Evolutionary conservation across 1,140 invertebrate species (phyloP), one percentile per base, ranked within the genome.

Genomic region (Pararge aegeria): DNA sequence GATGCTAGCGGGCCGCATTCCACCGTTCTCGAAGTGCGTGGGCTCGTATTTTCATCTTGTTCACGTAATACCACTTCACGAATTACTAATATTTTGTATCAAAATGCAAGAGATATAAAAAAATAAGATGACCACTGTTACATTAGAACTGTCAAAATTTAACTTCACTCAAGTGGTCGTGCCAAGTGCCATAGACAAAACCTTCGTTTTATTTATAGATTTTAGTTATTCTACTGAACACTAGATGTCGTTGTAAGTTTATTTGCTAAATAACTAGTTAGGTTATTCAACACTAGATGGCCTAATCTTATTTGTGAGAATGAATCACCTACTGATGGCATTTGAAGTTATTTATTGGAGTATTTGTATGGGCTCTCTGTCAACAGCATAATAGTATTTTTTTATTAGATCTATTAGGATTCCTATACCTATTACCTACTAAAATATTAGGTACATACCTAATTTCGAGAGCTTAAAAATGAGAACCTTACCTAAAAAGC

Each of bases 11-110:
- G 75, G 64, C 73, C 75, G 78, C 80, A 87, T 87, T 84, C 85
- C 85, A 89, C 79, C 77, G 75, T 87, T 83, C 80, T 72, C 80
- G 80, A 77, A 78, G 67, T 87, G 85, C 83, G 85, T 88, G 83
- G 85, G 85, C 66, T 81, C 78, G 74, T 80, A 88, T 88, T 88
- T 87, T 88, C 85, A 88, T 88, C 79, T 78, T 83, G 83, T 84
- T 86, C 86, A 89, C 86, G 86, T 89, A 89, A 89, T 84, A 87
- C 81, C 79, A 85, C 83, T 80, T 78, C 78, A 74, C 81, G 76
- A 87, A 87, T 87, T 84, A 85, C 81, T 87, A 83, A 85, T 84
- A 85, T 85, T 87, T 89, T 87, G 83, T 87, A 89, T 89, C 83
- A 83, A 89, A 87, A 86, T 86, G 83, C 81, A 86, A 82, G 80